phyloP scores from a whole-genome alignment of 1,140 invertebrate genomes.

The Pogonognathellus flavescens region DNA sequence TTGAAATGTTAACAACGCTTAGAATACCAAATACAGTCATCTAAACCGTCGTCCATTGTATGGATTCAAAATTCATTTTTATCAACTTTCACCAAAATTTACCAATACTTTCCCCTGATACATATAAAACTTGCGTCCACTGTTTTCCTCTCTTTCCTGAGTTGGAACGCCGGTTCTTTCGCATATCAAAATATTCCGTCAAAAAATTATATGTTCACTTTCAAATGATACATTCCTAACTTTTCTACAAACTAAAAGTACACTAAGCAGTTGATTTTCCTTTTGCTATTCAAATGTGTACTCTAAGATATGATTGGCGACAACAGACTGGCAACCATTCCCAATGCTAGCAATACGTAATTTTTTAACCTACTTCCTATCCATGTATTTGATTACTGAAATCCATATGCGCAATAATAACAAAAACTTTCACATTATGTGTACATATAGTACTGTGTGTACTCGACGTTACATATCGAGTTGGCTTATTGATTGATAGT shows the following conservation, averaged over 20 bases:
- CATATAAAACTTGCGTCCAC: conserved; percentile 24
- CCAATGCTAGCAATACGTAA: conserved; percentile 23
- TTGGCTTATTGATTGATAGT: conserved; percentile 34
- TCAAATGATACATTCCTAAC: conserved; percentile 18
- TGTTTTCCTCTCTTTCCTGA: conserved; percentile 9
- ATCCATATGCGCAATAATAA: conserved; percentile 15
- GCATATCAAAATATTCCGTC: background rate
- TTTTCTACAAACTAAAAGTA: conserved; percentile 9
- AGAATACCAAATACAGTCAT: too few relatives aligned
- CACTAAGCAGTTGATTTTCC: background rate
- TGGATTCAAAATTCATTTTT: background rate
- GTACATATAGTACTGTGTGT: too few relatives aligned
- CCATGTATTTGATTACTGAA: conserved; percentile 6
- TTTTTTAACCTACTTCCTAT: conserved; percentile 34
- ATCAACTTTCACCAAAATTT: background rate
- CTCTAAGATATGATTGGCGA: conserved; percentile 21
- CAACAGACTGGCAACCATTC: conserved; percentile 27
- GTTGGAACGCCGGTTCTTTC: background rate
- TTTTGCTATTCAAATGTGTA: conserved; percentile 1
- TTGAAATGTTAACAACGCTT: too few relatives aligned
- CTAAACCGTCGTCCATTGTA: too few relatives aligned
- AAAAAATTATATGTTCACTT: background rate
- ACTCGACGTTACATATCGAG: conserved; percentile 12
- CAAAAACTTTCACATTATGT: background rate
- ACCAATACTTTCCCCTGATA: background rate